Evolutionary conservation across 1,140 invertebrate species (phyloP).

Genomic region (Trachelipus rathkii): DNA sequence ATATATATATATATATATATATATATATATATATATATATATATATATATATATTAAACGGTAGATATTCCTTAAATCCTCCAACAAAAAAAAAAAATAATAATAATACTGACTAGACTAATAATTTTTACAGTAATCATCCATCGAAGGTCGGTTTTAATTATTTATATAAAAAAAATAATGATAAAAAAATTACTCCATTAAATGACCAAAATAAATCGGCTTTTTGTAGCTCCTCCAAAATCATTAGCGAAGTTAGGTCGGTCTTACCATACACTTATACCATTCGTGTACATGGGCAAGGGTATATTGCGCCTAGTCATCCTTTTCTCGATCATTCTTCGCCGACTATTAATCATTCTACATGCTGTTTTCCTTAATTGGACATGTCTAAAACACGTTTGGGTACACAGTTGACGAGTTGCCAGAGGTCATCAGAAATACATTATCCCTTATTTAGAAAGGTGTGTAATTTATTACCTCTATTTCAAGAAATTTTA

Average conservation of each 20-base stretch:
- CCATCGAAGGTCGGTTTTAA: neutral
- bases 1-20: too few species aligned
- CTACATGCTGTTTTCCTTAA: slow-evolving; percentile 12
- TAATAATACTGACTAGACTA: too few species aligned
- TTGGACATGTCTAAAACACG: slow-evolving; percentile 12
- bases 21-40: too few species aligned
- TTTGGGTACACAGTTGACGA: neutral
- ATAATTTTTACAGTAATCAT: neutral
- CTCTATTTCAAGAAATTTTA: too few species aligned
- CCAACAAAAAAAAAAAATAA: too few species aligned
- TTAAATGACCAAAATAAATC: neutral
- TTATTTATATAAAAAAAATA: neutral
- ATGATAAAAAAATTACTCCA: neutral
- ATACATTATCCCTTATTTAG: neutral
- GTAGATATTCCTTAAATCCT: too few species aligned
- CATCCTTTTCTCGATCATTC: slow-evolving; percentile 9
- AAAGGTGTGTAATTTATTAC: neutral
- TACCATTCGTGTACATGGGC: neutral
- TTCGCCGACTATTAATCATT: slow-evolving; percentile 7
- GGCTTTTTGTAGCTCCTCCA: neutral
- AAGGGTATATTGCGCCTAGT: neutral
- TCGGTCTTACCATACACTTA: neutral
- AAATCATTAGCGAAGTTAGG: neutral
- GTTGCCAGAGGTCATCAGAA: neutral
- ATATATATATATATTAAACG: too few species aligned